Base-by-base conservation (phyloP, 2,113 vertebrate species). In the Menidia beryllina region DNA sequence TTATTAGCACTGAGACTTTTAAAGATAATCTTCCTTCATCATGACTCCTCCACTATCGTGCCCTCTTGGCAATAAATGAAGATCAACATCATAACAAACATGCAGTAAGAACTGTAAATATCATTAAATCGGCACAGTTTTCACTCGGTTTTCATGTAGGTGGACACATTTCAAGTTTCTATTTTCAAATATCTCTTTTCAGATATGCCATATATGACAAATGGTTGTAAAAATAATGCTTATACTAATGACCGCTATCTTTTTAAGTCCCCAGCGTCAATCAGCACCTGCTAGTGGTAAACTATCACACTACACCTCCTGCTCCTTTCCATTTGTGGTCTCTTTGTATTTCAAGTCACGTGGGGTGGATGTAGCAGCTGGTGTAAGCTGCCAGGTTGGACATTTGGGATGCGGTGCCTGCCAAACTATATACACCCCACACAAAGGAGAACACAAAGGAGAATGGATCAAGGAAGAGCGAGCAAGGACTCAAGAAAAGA, bases 251-350 rank as follows among this genome's bases (percentile, higher is more conserved):
- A 34, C 59, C 26, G 49, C 7, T 36, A 36, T 48, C 27, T 12
- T 26, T 71, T 60, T n/a, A 21, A 59, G 58, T 62, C 26, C 26
- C 59, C 54, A 34, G 53, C 56, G 21, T 53, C 34, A 82, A 84
- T 82, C 84, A 87, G 82, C 63, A 77, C 79, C 20, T n/a, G 60
- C 75, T 71, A 26, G 79, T 81, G 88, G 86, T 75, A 15, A 67
- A 21, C n/a, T 24, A 30, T 3, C 59, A 21, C 24, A 81, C 59
- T 71, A 53, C 77, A 80, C 27, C 47, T 52, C 66, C 30, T 60
- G 43, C 24, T 43, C 12, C 49, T 62, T 41, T 51, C 50, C 45
- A 49, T 43, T 67, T 38, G 52, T 50, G 9, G 57, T 67, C 75
- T 62, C 69, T 65, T 57, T 63, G 47, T 66, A 34, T 70, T 79